phyloP scores from a whole-genome alignment of 2,113 vertebrate species.

The Chaetura pelagica region DNA sequence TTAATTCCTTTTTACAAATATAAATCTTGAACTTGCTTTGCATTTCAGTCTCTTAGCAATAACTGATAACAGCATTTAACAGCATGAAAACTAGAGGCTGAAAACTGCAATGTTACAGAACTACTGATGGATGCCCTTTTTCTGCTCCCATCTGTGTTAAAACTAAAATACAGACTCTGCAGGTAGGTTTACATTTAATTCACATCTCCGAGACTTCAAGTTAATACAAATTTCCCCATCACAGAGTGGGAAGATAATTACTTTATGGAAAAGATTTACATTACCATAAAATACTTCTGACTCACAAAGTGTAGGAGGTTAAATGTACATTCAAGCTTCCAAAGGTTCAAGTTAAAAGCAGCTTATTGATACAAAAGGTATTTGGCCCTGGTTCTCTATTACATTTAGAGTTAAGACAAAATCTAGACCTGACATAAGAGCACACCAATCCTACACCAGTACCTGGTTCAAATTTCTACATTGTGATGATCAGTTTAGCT shows the following conservation, averaged over 20 bases:
- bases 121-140: not conserved
- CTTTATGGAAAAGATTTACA: constrained; percentile 5
- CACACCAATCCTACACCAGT: not conserved
- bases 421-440: not conserved
- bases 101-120: not conserved
- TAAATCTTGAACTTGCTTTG: not conserved
- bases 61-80: not conserved
- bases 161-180: not conserved
- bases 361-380: not conserved
- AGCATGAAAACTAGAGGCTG: not conserved
- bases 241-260: constrained; percentile 6
- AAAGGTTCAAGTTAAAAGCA: not conserved
- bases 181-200: constrained; percentile 8
- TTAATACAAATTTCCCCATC: not conserved
- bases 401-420: not conserved
- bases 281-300: not conserved
- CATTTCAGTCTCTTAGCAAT: constrained; percentile 26
- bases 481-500: not conserved
- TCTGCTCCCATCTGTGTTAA: not conserved
- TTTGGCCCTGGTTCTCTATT: not conserved
- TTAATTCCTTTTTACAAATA: not conserved
- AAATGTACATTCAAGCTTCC: constrained; percentile 1
- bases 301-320: not conserved
- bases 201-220: not conserved
- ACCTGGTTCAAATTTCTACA: not conserved